A percentile compares a stretch with the other conserved stretches of the same genome.
Conservation (phyloP, 23 tunicate species). For the Halocynthia roretzi region DNA sequence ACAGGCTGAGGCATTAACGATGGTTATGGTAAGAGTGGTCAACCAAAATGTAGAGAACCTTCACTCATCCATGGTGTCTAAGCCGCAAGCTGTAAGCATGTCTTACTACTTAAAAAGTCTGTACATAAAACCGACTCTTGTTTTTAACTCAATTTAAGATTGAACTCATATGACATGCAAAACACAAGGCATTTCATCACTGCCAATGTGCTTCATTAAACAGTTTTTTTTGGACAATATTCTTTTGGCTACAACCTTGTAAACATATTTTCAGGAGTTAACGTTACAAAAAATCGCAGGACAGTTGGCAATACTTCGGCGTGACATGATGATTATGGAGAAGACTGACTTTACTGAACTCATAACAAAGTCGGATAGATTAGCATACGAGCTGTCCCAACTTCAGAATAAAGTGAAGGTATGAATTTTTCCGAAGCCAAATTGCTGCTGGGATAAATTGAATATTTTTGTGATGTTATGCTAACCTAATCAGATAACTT, state of each 20-base stretch:
- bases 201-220: too few species aligned
- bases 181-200: too few species aligned
- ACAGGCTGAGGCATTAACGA: constrained; percentile 22
- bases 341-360: constrained; percentile 25
- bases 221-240: too few species aligned
- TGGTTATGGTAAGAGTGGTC: constrained; percentile 15
- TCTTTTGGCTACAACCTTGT: too few species aligned
- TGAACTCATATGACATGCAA: too few species aligned
- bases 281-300: constrained; percentile 24
- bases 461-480: neutral
- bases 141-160: neutral
- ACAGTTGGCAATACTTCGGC: constrained; percentile 16
- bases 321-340: constrained; percentile 30
- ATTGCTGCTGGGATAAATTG: neutral
- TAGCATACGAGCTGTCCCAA: constrained; percentile 13
- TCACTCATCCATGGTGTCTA: constrained; percentile 17
- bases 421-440: neutral
- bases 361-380: constrained; percentile 15
- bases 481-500: neutral
- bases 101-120: neutral
- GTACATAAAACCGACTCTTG: neutral
- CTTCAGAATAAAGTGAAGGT: constrained; percentile 12
- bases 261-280: neutral
- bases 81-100: constrained; percentile 17
- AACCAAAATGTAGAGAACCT: neutral